phyloP scores from a whole-genome alignment of 2,888 invertebrate genomes.

The Trissolcus brochymenae region DNA sequence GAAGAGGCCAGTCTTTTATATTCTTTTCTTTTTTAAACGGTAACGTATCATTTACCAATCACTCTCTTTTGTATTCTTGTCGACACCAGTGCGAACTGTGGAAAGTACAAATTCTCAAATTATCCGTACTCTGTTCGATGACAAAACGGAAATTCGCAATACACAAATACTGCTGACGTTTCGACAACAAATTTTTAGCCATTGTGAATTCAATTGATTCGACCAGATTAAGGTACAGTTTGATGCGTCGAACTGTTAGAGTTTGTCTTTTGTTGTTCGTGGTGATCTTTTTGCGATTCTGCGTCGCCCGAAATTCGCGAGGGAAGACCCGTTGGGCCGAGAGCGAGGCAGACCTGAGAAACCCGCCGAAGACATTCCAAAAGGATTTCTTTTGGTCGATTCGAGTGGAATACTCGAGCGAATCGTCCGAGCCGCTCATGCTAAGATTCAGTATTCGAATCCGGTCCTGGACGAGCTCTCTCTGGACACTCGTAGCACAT shows the following conservation, averaged over 20 bases:
- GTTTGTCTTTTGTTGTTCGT: conserved; percentile 51
- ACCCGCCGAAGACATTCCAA: conserved; percentile 57
- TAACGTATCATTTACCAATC: no score
- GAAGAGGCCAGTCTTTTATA: no score
- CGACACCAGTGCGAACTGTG: no score
- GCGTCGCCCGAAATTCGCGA: conserved; percentile 58
- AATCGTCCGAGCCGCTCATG: conserved; percentile 44
- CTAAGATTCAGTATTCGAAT: conserved; percentile 59
- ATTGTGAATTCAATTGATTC: conserved; percentile 32
- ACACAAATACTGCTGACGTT: neutral
- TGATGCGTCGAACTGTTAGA: conserved; percentile 36
- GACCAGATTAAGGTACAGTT: conserved; percentile 44
- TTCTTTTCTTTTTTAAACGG: no score
- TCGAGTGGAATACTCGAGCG: conserved; percentile 55
- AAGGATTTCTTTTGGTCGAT: conserved; percentile 57
- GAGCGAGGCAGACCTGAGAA: conserved; percentile 49
- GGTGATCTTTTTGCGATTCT: conserved; percentile 56
- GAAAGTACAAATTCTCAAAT: no score
- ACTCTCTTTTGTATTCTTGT: no score
- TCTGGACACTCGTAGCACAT: conserved; percentile 63
- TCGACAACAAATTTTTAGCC: conserved; percentile 8
- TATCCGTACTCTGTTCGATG: no score
- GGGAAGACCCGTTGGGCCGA: conserved; percentile 58
- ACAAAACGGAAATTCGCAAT: neutral
- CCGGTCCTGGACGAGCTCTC: conserved; percentile 57